Evolutionary conservation across 2,113 vertebrate species (phyloP), one percentile per base, ranked within the genome.

Genomic region (Dipodomys spectabilis): DNA sequence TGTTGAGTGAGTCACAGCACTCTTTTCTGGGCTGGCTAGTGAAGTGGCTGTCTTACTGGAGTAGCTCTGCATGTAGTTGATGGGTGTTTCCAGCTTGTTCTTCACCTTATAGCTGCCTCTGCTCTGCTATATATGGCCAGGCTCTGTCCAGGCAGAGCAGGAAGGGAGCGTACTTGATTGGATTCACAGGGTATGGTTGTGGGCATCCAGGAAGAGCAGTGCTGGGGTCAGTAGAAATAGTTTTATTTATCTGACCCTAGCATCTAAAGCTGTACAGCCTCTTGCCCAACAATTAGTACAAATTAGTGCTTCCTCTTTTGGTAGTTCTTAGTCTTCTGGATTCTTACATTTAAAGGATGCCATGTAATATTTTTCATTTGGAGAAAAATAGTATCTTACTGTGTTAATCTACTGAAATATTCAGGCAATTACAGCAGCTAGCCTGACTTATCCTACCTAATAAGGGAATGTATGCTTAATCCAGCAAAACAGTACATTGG

Each of bases 261-360:
- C n/a, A 92, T 64, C 44, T n/a, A 73, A 0, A 62, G 49, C 71
- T 78, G 44, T 77, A 69, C 35, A 86, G 73, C 64, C 7, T 88
- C 84, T 60, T 39, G 39, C 85, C 18, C 77, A 71, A 73, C 27
- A 53, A 1, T 93, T 86, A 64, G 62, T 23, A 23, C 22, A 78
- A 44, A 72, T 81, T 72, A 72, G 45, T 82, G 39, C 57, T 73
- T 74, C 88, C 77, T 74, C 28, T 65, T 86, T 85, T 81, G 72
- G 44, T 25, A 77, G 35, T 53, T 16, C 23, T 65, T 62, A 92
- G 28, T 78, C 44, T 87, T 90, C 23, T 64, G 60, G 69, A 82
- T 84, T 84, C 44, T 91, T 90, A 75, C 7, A 65, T 94, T 85
- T 78, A 85, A 93, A 91, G 28, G 30, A 15, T 85, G 60, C 9